Conservation (phyloP, 64 coral and sea anemone species). For the Montipora sp. region DNA sequence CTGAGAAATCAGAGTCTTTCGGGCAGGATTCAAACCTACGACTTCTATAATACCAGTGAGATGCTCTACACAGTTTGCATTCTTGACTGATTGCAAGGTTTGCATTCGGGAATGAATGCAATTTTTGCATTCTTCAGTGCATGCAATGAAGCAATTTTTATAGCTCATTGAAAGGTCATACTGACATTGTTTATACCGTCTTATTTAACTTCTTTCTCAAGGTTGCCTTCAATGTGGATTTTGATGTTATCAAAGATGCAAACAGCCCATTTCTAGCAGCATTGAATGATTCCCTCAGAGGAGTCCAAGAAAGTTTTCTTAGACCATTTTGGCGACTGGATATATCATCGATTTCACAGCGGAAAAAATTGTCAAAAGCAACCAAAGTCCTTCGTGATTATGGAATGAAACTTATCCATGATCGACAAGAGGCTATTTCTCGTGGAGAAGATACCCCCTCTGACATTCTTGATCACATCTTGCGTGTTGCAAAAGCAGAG, state of each 20-base stretch:
- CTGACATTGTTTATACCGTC: no score
- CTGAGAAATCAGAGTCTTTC: no score
- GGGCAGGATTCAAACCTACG: no score
- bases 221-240: slow-evolving; percentile 31
- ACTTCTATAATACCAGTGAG: no score
- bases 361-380: slow-evolving; percentile 15
- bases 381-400: slow-evolving; percentile 61
- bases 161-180: no score
- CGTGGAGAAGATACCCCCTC: neutral
- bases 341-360: slow-evolving; percentile 33
- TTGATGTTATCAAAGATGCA: slow-evolving; percentile 52
- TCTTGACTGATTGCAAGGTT: no score
- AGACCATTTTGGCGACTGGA: slow-evolving; percentile 49
- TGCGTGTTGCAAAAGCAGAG: slow-evolving; percentile 52
- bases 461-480: slow-evolving; percentile 76
- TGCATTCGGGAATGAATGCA: no score
- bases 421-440: slow-evolving; percentile 49
- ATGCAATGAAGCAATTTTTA: no score
- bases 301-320: slow-evolving; percentile 17
- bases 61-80: no score
- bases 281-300: slow-evolving; percentile 8
- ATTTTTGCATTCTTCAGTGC: no score
- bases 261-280: slow-evolving; percentile 68
- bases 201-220: neutral
- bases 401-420: slow-evolving; percentile 62